These are phyloP conservation scores for Antechinus flavipes DNA, from an alignment of 2,113 vertebrate genomes.

Conservation along the genomic window DNA sequence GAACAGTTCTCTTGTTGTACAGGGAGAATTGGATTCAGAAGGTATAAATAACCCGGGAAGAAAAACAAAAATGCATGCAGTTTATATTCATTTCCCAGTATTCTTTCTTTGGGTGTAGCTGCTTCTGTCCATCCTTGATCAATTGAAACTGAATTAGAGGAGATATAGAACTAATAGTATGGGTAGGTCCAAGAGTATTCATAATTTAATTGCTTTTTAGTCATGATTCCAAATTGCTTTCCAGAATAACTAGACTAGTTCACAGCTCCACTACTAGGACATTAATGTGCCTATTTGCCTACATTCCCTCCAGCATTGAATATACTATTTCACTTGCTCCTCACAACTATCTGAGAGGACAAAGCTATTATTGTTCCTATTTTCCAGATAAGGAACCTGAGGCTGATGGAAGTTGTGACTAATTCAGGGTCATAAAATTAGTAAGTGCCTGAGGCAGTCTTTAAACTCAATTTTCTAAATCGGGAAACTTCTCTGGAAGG, in stretches of 20 bases:
- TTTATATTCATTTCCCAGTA: too few relatives aligned
- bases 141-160: background rate
- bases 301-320: background rate
- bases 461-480: too few relatives aligned
- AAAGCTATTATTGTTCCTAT: background rate
- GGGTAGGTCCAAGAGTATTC: background rate
- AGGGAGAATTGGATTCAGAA: too few relatives aligned
- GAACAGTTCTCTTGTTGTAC: too few relatives aligned
- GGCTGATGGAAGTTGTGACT: background rate
- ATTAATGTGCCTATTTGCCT: background rate
- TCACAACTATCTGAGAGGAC: background rate
- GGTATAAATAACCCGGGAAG: too few relatives aligned
- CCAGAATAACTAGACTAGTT: background rate
- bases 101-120: too few relatives aligned
- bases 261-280: background rate
- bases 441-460: too few relatives aligned
- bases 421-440: background rate
- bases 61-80: too few relatives aligned
- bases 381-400: background rate
- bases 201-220: background rate
- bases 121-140: too few relatives aligned
- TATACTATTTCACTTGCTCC: background rate
- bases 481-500: too few relatives aligned
- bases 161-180: background rate
- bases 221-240: background rate